Evolutionary conservation across 2,113 vertebrate genomes (phyloP).

Genomic region (Notothenia coriiceps): DNA sequence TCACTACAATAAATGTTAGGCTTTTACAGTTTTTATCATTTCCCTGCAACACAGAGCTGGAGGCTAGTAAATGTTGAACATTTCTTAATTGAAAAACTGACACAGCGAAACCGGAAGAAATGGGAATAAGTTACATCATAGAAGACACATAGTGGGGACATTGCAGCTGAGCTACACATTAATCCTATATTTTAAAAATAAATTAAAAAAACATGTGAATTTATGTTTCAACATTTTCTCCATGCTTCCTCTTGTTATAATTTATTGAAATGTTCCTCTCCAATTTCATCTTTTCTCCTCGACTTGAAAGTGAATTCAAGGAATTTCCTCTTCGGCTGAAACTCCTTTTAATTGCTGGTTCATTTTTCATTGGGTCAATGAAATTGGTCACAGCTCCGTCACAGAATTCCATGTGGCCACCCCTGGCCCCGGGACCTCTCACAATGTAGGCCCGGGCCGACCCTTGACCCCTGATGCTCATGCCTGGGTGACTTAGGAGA

Average conservation of each 20-base stretch:
- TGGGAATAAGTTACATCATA: neutral
- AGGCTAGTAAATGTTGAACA: neutral
- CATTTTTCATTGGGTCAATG: slow-evolving; percentile 70
- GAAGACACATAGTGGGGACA: neutral
- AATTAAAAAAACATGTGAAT: neutral
- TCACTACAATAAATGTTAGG: neutral
- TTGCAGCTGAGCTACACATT: neutral
- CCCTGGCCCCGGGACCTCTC: slow-evolving; percentile 44
- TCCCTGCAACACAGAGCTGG: neutral
- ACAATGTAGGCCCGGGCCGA: slow-evolving; percentile 66
- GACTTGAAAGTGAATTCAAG: slow-evolving; percentile 31
- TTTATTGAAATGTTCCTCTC: neutral
- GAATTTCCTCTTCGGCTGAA: slow-evolving; percentile 59
- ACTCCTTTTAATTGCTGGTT: slow-evolving; percentile 63
- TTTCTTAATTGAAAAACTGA: neutral
- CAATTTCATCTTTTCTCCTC: neutral
- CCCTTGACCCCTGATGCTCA: slow-evolving; percentile 74
- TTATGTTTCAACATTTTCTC: neutral
- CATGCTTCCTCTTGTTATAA: neutral
- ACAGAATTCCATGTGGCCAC: slow-evolving; percentile 53
- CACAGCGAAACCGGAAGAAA: neutral
- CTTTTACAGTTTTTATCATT: neutral
- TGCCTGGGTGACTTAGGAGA: slow-evolving; percentile 67
- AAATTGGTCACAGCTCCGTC: slow-evolving; percentile 71
- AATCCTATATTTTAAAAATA: neutral